Evolutionary conservation across 2,888 invertebrate genomes (phyloP).

Genomic region (Cerceris rybyensis): DNA sequence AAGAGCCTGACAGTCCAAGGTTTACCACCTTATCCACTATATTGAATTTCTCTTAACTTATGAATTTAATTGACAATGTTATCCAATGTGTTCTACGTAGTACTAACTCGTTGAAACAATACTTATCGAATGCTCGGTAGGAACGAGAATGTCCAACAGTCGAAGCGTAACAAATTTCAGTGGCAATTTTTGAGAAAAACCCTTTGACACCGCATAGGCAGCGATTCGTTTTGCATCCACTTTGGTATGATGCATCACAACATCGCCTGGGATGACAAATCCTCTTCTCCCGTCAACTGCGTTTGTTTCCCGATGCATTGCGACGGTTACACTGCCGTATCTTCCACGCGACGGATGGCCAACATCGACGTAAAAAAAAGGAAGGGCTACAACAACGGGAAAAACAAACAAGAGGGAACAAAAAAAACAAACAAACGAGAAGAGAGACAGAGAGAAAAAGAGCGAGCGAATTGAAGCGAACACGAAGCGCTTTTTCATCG

Average conservation of each 20-base stretch:
- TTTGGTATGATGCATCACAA: constrained; percentile 57
- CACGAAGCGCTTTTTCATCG: constrained; percentile 18
- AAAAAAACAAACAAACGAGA: neutral
- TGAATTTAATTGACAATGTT: too few relatives aligned
- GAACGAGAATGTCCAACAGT: constrained; percentile 4
- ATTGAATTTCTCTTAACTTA: too few relatives aligned
- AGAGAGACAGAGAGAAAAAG: constrained; percentile 19
- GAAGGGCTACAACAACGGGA: constrained; percentile 13
- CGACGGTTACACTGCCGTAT: constrained; percentile 26
- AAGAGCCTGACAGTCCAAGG: too few relatives aligned
- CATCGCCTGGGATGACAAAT: constrained; percentile 59
- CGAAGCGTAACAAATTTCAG: constrained; percentile 48
- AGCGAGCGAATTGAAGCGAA: constrained; percentile 1
- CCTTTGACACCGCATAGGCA: constrained; percentile 57
- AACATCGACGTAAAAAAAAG: neutral
- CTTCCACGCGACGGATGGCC: neutral
- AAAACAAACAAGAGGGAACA: neutral
- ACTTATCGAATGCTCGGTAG: constrained; percentile 23
- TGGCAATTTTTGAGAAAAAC: constrained; percentile 62
- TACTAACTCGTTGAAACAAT: constrained; percentile 13
- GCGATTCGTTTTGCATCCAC: constrained; percentile 63
- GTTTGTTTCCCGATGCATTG: constrained; percentile 54
- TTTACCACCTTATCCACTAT: too few relatives aligned
- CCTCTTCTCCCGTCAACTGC: constrained; percentile 42
- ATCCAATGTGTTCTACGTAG: too few relatives aligned